Evolutionary conservation across 2,797 vertebrate genomes (phyloP), one percentile per base, ranked within the genome.

Genomic region (Coracias cyanogaster): DNA sequence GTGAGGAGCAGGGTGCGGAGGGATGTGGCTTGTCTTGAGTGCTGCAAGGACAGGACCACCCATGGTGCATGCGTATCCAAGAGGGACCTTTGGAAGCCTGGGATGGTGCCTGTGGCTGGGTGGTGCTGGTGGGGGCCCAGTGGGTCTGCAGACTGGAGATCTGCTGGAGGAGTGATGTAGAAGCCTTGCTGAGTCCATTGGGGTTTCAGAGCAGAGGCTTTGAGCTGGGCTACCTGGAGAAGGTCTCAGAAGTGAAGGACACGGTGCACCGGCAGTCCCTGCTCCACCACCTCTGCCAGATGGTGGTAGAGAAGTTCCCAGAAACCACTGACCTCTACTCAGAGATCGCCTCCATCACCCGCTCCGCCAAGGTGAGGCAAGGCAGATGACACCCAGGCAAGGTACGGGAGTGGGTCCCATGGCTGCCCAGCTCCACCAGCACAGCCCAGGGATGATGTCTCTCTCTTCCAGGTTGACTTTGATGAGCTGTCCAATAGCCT

Each of bases 181-280:
- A 57, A 55, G 25, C 29, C 29, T 24, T 51, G 31, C 82, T 93
- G 55, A 95, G 19, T 86, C 43, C 15, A 0, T 19, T 87, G 57
- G 61, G 31, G 28, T 98, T 98, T 93, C 96, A 99, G 99, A 99
- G 98, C 65, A 99, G 98, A 82, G 99, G 99, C 86, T 99, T 99
- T 92, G 99, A 99, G 92, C 98, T 99, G 86, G 97, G 97, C 94
- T 99, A 99, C 98, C 97, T 99, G 98, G 99, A 99, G 98, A 99
- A 99, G 97, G 99, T 99, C 89, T 99, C 98, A 0, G 99, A 99
- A 98, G 99, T 99, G 96, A 99, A 99, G 97, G 99, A 99, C 98
- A 99, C 99, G 0, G 99, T 99, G 31, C 99, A 99, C 71, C 98
- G 99, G 54, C 99, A 99, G 97, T 98, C 99, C 51, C 98, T 99